phyloP scores from a whole-genome alignment of 2,888 invertebrate genomes.

The Conomelus anceps region DNA sequence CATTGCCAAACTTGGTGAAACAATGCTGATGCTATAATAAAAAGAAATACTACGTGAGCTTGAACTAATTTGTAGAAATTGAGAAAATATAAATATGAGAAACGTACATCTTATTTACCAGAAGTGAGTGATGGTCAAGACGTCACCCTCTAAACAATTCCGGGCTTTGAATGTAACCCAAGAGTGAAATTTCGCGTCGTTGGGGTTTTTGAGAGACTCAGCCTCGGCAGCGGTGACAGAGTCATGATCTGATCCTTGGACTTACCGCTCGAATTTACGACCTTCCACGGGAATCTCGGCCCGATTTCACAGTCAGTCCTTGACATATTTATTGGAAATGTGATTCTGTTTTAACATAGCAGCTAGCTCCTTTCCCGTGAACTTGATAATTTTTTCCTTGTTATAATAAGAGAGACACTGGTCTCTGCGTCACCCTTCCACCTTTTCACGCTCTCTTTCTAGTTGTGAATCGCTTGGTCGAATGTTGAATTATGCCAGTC shows the following conservation, averaged over 20 bases:
- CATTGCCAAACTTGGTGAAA: too few relatives aligned
- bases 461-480: background rate
- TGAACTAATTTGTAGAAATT: too few relatives aligned
- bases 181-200: background rate
- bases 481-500: background rate
- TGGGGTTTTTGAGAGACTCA: background rate
- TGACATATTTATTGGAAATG: conserved; percentile 5
- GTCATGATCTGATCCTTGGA: conserved; percentile 1
- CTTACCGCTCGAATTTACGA: conserved; percentile 2
- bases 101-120: too few relatives aligned
- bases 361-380: background rate
- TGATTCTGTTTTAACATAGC: background rate
- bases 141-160: too few relatives aligned
- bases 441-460: background rate
- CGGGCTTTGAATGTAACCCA: background rate
- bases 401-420: background rate
- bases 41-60: too few relatives aligned
- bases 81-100: too few relatives aligned
- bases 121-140: background rate
- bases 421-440: background rate
- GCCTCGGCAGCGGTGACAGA: background rate
- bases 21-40: too few relatives aligned
- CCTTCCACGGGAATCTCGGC: background rate
- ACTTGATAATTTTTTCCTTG: background rate
- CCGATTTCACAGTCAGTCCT: background rate